Percentiles rank a stretch among this genome's conserved stretches.
phyloP scores from a whole-genome alignment of 1,140 invertebrate species.

The Drosophila takahashii region DNA sequence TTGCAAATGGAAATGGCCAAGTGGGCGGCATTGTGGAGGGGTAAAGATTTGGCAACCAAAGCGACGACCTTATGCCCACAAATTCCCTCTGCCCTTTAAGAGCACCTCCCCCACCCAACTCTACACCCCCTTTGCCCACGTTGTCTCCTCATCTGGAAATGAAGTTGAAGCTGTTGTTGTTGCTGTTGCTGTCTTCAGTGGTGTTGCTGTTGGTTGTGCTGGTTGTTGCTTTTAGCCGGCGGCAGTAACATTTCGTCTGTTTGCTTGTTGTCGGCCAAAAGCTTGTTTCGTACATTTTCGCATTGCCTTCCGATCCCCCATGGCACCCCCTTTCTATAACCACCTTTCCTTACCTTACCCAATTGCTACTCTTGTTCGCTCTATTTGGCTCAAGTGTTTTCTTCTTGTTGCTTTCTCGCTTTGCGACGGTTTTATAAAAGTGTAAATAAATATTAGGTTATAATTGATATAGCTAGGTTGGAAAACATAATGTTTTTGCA shows the following conservation, averaged over 20 bases:
- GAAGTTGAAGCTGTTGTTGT: slow-evolving; percentile 34
- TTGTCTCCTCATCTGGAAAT: slow-evolving; percentile 26
- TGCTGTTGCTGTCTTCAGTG: slow-evolving; percentile 8
- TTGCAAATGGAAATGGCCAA: slow-evolving; percentile 8
- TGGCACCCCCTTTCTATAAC: background rate
- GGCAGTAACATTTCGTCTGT: slow-evolving; percentile 53
- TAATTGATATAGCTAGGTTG: background rate
- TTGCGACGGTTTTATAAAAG: slow-evolving; percentile 10
- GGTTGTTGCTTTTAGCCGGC: slow-evolving; percentile 33
- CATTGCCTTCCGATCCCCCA: slow-evolving; percentile 6
- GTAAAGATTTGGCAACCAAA: slow-evolving; percentile 53
- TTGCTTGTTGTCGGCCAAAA: slow-evolving; percentile 45
- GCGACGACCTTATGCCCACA: slow-evolving; percentile 42
- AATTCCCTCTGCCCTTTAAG: slow-evolving; percentile 28
- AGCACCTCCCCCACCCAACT: background rate
- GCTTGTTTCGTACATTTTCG: slow-evolving; percentile 45
- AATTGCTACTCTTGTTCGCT: slow-evolving; percentile 42
- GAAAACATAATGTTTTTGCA: background rate
- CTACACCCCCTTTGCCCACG: slow-evolving; percentile 1
- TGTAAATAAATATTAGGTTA: background rate
- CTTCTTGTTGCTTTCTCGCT: slow-evolving; percentile 14
- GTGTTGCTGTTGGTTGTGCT: slow-evolving; percentile 10
- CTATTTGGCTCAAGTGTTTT: slow-evolving; percentile 54
- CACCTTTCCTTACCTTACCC: slow-evolving; percentile 2
- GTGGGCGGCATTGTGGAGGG: slow-evolving; percentile 10